Base-by-base conservation (phyloP, 2,797 vertebrate species). In the Lindbergichthys nudifrons region DNA sequence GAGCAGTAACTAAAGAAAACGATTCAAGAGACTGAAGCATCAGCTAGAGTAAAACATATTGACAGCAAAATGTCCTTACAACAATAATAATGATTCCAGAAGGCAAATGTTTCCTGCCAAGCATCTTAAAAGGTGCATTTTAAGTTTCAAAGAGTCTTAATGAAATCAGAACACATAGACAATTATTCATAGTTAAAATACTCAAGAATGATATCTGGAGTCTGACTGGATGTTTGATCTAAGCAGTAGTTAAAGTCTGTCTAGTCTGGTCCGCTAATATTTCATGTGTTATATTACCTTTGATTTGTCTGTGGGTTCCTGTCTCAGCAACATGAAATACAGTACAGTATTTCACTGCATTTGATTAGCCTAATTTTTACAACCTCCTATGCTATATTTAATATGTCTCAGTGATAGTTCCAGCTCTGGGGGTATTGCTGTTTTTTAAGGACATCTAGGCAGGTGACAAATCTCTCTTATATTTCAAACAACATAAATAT, bases 381-480 rank as follows among this genome's bases (percentile, higher is more conserved):
- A 10, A 42, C 23, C 14, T 13, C 21, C 10, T 53, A 18, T 32
- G 41, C n/a, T 46, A 16, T 61, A 56, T 79, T 56, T 51, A 64
- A 57, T 75, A 39, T 43, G 7, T 75, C 21, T 56, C 26, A 3
- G 67, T 62, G 59, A 69, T 65, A 50, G 58, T 59, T 63, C 54
- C 56, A 41, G 23, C 66, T 79, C 43, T 43, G 23, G 56, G 61
- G 43, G 16, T 71, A 4, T 23, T 10, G 36, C 48, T 65, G 8
- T 39, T 4, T 68, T 75, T 54, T 75, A 36, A 58, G 18, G 26
- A 50, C 19, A 45, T 47, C 11, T 16, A 6, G 21, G 30, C 65
- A 82, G 73, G 67, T 78, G 76, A 74, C 64, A 70, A 36, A 36
- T 63, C 64, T 81, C 50, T 45, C 41, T 52, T 73, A 39, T 65